These are phyloP conservation scores for Polydrusus tereticollis DNA, from an alignment of 2,888 invertebrate species.

Conservation along the genomic window DNA sequence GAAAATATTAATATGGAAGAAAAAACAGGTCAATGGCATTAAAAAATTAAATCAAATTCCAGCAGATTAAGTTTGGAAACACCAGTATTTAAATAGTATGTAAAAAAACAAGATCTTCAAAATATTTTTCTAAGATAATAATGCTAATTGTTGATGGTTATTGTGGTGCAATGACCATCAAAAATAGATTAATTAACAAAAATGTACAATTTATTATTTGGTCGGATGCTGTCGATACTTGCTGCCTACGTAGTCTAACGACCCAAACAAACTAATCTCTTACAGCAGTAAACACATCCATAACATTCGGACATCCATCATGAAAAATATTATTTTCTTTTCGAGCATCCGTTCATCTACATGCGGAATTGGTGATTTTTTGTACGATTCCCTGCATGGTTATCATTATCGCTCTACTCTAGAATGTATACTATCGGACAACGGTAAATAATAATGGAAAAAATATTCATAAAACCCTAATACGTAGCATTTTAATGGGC, in stretches of 20 bases:
- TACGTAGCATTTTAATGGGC: too few species aligned
- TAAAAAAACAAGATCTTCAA: not conserved
- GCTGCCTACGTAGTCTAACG: not conserved
- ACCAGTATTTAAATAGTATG: not conserved
- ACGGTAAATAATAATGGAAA: too few species aligned
- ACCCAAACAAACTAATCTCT: not conserved
- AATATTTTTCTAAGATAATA: not conserved
- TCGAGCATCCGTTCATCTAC: not conserved
- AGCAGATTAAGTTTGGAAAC: too few species aligned
- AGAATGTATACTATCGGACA: too few species aligned
- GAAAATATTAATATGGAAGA: not conserved
- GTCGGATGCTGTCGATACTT: not conserved
- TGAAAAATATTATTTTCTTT: not conserved
- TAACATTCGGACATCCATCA: not conserved
- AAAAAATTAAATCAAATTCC: too few species aligned
- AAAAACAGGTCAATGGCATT: not conserved
- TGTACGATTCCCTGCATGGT: too few species aligned
- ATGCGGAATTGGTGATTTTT: too few species aligned
- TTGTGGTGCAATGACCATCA: not conserved
- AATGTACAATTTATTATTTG: not conserved
- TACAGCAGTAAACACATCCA: not conserved
- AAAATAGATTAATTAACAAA: not conserved
- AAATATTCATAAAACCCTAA: too few species aligned
- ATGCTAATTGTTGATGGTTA: not conserved
- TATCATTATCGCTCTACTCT: too few species aligned